Evolutionary conservation across 2,888 invertebrate genomes (phyloP).

Genomic region (Calameuta pallipes): DNA sequence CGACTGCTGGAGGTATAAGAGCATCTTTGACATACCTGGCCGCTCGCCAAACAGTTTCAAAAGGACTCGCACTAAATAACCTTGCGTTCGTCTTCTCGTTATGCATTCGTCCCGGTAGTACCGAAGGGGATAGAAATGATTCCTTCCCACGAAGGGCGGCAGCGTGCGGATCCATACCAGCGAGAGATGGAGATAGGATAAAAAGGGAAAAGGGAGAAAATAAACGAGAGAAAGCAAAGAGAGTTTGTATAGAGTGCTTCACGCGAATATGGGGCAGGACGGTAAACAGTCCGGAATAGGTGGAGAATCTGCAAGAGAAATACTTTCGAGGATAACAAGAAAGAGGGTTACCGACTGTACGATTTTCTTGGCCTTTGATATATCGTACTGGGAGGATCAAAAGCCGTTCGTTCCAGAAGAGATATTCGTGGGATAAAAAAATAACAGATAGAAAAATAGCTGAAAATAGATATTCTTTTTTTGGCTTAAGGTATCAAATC

Average conservation of each 20-base stretch:
- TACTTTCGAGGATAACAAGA: background rate
- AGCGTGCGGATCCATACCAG: background rate
- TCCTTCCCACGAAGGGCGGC: background rate
- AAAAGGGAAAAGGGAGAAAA: background rate
- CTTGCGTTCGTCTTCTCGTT: background rate
- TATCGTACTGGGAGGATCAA: background rate
- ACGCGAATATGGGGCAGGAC: background rate
- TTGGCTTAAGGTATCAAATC: too few relatives aligned
- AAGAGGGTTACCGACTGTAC: background rate
- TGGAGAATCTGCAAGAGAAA: background rate
- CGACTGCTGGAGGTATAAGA: background rate
- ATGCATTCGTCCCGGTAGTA: background rate
- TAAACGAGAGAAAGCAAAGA: background rate
- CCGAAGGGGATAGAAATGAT: background rate
- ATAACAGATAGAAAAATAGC: background rate
- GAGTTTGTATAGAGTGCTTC: background rate
- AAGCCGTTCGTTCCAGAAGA: background rate
- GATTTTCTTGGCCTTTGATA: background rate
- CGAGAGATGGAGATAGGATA: background rate
- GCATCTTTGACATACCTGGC: background rate
- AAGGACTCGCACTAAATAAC: background rate
- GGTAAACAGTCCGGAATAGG: background rate
- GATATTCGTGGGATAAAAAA: background rate
- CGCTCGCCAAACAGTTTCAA: background rate
- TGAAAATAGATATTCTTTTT: background rate